Base-by-base conservation (phyloP, 2,888 invertebrate genomes). In the Ditylenchus weischeri region DNA sequence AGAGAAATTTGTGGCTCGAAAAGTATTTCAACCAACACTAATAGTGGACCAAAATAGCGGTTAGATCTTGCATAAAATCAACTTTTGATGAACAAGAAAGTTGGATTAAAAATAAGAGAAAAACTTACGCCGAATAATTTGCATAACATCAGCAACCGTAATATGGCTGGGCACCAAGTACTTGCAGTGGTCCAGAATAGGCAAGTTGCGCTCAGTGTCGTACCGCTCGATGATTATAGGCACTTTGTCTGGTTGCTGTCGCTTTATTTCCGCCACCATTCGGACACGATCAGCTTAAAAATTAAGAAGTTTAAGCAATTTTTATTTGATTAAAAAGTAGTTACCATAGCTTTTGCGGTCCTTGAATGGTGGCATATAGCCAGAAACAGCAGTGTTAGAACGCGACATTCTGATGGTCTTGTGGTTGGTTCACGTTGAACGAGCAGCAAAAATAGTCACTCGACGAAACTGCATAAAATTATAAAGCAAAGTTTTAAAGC, bases 151-250 rank as follows among this genome's bases (percentile, higher is more conserved):
- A 66, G 86, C 86, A 77, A 87, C 85, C 62, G 86, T 86, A 47
- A 87, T 85, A 76, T 87, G 86, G 72, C 86, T 86, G 21, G 87
- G 87, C 49, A 88, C 86, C 68, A 87, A 83, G 76, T 87, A 87
- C 78, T 88, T 88, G 78, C 85, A 86, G 75, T 86, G 85, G 75
- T 87, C 87, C 76, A 87, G 78, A 35, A 86, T 76, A 29, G 87
- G 87, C 62, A 87, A 83, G 71, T 84, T 66, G 72, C 86, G 86
- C 78, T 87, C 87, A 49, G 84, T 84, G 58, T 84, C 81, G 76
- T 84, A 87, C 47, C 87, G 79, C 75, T 87, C 87, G 71, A 87
- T 87, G 60, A 87, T 86, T 19, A 87, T 84, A 77, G 85, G 76
- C n/a, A 78, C 70, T 79, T 87, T 87, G 76, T 86, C 85, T 4